Base-by-base conservation (phyloP, 2,797 vertebrate species). In the Pempheris klunzingeri region DNA sequence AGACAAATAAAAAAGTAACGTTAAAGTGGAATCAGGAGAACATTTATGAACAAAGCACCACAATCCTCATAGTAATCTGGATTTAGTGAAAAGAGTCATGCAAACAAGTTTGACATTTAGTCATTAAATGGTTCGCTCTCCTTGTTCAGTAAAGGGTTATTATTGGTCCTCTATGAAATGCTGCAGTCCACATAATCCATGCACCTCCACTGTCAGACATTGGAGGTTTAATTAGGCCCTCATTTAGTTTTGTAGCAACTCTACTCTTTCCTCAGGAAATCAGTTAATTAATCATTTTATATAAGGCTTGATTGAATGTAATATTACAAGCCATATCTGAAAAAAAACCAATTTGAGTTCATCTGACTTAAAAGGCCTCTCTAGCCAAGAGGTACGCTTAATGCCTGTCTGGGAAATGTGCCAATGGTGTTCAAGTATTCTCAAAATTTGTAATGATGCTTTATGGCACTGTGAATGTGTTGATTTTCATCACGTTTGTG, bases 391-490 rank as follows among this genome's bases (percentile, higher is more conserved):
- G 36, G 49, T 18, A 39, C 13, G 49, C 32, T 17, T 53, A 69
- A 72, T 76, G 49, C 46, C 54, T 9, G 5, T 70, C 74, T 63
- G 70, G 71, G 82, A 82, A 80, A 24, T 12, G 32, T 7, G 53
- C 72, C 78, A 81, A 10, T n/a, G 22, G 36, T 38, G 66, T 20
- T 58, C 3, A 61, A 39, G 47, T 60, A 32, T 57, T 46, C 54
- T 52, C 66, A 43, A 11, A 46, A 39, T 55, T 46, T 52, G 59
- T 13, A 59, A 64, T 12, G 14, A 53, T 82, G 41, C 59, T 71
- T 63, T 62, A 76, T 65, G 39, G 50, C 24, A 17, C 50, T 26
- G 39, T 34, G 36, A 87, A 80, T 58, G 34, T 67, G 78, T 68
- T 74, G 63, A 71, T 49, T 53, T 76, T 66, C 30, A 67, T 62